These are phyloP conservation scores for Nematolebias whitei DNA, from an alignment of 2,113 vertebrate species.

Conservation along the genomic window DNA sequence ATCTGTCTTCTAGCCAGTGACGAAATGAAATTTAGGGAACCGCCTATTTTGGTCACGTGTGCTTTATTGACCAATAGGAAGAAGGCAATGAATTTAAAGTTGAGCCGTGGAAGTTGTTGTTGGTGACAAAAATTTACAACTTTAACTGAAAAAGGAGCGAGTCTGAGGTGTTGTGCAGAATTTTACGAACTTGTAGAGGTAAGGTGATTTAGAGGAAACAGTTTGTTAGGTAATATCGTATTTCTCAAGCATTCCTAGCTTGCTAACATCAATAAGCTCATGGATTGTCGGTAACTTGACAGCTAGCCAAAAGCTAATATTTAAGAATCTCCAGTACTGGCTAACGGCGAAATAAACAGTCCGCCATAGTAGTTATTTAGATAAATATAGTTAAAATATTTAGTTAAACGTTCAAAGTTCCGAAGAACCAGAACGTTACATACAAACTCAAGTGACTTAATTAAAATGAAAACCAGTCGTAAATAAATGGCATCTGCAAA, in stretches of 20 bases:
- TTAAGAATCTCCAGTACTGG: not conserved
- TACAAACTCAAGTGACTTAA: not conserved
- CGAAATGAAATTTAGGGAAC: not conserved
- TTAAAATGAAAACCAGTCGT: too few relatives aligned
- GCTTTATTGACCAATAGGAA: slow-evolving; percentile 45
- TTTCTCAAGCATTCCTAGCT: not conserved
- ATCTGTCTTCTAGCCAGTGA: not conserved
- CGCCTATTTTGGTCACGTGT: slow-evolving; percentile 15
- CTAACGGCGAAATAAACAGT: too few relatives aligned
- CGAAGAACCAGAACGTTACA: not conserved
- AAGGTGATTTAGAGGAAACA: not conserved
- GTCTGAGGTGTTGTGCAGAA: not conserved
- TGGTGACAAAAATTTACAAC: too few relatives aligned
- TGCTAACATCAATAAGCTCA: fast-evolving
- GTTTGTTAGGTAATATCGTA: too few relatives aligned
- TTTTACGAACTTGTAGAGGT: slow-evolving; percentile 4
- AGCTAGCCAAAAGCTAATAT: not conserved
- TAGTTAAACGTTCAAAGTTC: too few relatives aligned
- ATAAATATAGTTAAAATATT: too few relatives aligned
- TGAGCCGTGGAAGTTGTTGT: not conserved
- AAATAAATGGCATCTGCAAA: too few relatives aligned
- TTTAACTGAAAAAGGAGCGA: not conserved
- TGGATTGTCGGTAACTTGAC: not conserved
- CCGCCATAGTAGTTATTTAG: too few relatives aligned
- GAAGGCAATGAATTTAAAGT: slow-evolving; percentile 62